Conservation (phyloP, 2,113 vertebrate genomes). For the Sialia sialis region DNA sequence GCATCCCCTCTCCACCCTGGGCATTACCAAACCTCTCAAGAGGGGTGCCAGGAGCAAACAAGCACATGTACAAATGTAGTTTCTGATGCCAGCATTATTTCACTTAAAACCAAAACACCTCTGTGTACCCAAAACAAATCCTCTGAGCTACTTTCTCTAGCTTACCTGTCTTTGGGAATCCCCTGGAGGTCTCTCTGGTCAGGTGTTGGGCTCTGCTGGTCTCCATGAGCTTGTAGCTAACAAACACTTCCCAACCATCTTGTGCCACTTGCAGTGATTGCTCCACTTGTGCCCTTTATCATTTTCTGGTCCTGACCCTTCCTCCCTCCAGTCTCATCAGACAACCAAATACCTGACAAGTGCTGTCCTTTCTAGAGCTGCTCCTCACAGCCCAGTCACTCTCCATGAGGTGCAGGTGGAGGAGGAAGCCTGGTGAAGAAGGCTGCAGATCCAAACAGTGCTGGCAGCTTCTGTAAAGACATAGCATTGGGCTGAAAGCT, state of each 20-base stretch:
- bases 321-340: not conserved
- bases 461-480: not conserved
- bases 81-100: not conserved
- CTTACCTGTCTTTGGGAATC: not conserved
- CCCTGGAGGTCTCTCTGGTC: not conserved
- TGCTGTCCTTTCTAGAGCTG: not conserved
- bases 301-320: not conserved
- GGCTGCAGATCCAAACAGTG: not conserved
- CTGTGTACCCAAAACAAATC: not conserved
- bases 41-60: not conserved
- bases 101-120: not conserved
- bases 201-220: not conserved
- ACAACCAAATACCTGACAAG: not conserved
- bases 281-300: not conserved
- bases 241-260: fast-evolving
- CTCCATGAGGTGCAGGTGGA: not conserved
- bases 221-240: not conserved
- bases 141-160: not conserved
- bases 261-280: not conserved
- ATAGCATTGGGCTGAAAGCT: not conserved
- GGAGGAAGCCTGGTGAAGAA: not conserved
- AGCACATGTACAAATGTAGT: fast-evolving
- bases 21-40: not conserved
- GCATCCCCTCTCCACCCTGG: not conserved
- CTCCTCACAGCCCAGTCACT: not conserved